Percentiles rank a stretch among this genome's conserved stretches.
phyloP scores from a whole-genome alignment of 1,140 invertebrate genomes.

The Zaprionus vittiger region DNA sequence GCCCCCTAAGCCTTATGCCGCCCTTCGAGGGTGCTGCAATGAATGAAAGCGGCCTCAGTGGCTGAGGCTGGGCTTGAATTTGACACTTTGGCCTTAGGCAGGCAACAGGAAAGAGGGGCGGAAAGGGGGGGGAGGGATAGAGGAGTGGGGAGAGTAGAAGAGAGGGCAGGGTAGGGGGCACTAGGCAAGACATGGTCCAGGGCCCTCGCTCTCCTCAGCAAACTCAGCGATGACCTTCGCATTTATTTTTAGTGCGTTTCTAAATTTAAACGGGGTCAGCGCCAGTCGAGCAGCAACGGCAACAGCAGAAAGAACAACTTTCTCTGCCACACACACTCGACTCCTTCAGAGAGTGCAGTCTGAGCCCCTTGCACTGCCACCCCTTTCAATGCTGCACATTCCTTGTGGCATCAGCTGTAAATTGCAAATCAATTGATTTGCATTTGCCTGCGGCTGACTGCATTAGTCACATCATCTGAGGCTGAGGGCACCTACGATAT shows the following conservation, averaged over 20 bases:
- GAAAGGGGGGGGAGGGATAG: background rate
- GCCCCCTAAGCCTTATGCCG: background rate
- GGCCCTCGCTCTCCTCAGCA: slow-evolving; percentile 10
- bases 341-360: background rate
- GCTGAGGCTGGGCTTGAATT: slow-evolving; percentile 3
- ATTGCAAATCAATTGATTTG: slow-evolving; percentile 30
- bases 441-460: slow-evolving; percentile 18
- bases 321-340: background rate
- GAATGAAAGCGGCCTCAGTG: slow-evolving; percentile 1
- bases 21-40: background rate
- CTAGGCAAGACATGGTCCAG: background rate
- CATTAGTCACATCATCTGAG: slow-evolving; percentile 17
- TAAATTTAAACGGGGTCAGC: slow-evolving; percentile 81
- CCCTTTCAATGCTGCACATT: background rate
- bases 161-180: too few species aligned
- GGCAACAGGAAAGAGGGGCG: slow-evolving; percentile 1
- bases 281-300: slow-evolving; percentile 35
- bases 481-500: background rate
- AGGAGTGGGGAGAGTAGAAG: too few species aligned
- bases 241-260: slow-evolving; percentile 78
- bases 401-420: slow-evolving; percentile 1
- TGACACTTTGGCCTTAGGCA: slow-evolving; percentile 77
- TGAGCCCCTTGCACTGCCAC: background rate
- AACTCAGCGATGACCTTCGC: slow-evolving; percentile 67
- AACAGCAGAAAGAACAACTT: slow-evolving; percentile 23